These are phyloP conservation scores for Melieria omissa DNA, from an alignment of 2,888 invertebrate genomes.

Conservation along the genomic window DNA sequence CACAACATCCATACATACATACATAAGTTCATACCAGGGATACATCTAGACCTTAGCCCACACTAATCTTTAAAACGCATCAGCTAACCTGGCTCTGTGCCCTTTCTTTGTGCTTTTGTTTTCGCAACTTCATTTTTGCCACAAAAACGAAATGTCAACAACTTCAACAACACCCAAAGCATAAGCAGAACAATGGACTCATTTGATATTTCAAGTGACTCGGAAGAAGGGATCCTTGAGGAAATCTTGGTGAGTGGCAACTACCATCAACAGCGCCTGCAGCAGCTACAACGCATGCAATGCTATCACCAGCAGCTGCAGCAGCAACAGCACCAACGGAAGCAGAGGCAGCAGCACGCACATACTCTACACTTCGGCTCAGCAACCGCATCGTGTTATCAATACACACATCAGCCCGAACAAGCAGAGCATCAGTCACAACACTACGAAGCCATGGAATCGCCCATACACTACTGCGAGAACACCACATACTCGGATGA, in stretches of 20 bases:
- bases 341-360: slow-evolving; percentile 44
- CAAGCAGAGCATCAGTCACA: slow-evolving; percentile 47
- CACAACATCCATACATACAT: background rate
- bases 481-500: slow-evolving; percentile 63
- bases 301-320: slow-evolving; percentile 47
- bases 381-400: slow-evolving; percentile 42
- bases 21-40: too few species aligned
- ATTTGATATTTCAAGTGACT: slow-evolving; percentile 67
- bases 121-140: background rate
- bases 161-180: slow-evolving; percentile 43
- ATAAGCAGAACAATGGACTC: slow-evolving; percentile 66
- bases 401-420: slow-evolving; percentile 47
- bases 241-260: slow-evolving; percentile 64
- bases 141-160: background rate
- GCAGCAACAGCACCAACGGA: slow-evolving; percentile 44
- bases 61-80: too few species aligned
- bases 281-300: slow-evolving; percentile 49
- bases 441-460: slow-evolving; percentile 61
- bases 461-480: slow-evolving; percentile 66
- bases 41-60: too few species aligned
- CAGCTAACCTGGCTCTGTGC: background rate
- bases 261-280: slow-evolving; percentile 47
- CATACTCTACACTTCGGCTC: slow-evolving; percentile 24
- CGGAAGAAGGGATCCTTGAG: slow-evolving; percentile 65
- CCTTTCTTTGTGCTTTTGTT: background rate